These are phyloP conservation scores for Erithacus rubecula DNA, from an alignment of 2,797 vertebrate genomes.

Conservation along the genomic window DNA sequence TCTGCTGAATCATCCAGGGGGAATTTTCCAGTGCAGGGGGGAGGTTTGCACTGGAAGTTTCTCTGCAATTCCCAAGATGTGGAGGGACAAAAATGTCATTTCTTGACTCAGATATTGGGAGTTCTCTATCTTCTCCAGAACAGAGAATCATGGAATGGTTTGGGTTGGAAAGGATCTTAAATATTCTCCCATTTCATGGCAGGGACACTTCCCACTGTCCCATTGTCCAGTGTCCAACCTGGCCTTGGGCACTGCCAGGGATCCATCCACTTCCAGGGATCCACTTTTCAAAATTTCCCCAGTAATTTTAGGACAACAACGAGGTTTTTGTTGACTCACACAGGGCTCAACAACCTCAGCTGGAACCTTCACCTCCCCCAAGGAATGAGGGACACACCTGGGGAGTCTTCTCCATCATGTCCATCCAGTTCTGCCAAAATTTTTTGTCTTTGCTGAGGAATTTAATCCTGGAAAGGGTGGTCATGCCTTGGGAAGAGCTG, in stretches of 20 bases:
- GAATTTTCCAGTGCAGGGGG: neutral
- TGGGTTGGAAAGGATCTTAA: neutral
- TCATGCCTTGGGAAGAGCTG: accelerated
- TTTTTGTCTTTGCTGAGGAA: neutral
- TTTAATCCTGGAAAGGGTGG: accelerated
- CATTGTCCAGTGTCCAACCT: neutral
- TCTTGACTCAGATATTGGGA: neutral
- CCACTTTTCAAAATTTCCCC: neutral
- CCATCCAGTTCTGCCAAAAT: neutral
- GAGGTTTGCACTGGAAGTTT: neutral
- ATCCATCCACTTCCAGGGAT: neutral
- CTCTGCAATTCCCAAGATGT: neutral
- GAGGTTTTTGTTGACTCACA: neutral
- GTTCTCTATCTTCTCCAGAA: neutral
- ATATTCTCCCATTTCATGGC: accelerated
- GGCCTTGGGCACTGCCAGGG: neutral
- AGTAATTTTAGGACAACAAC: neutral
- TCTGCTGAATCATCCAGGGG: neutral
- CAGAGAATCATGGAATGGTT: neutral
- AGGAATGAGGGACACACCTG: neutral
- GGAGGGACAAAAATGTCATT: neutral
- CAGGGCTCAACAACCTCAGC: accelerated
- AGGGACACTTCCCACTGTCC: neutral
- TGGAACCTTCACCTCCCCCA: neutral
- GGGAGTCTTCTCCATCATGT: neutral